These are phyloP conservation scores for Alces alces DNA, from an alignment of 2,113 vertebrate species.

Conservation along the genomic window DNA sequence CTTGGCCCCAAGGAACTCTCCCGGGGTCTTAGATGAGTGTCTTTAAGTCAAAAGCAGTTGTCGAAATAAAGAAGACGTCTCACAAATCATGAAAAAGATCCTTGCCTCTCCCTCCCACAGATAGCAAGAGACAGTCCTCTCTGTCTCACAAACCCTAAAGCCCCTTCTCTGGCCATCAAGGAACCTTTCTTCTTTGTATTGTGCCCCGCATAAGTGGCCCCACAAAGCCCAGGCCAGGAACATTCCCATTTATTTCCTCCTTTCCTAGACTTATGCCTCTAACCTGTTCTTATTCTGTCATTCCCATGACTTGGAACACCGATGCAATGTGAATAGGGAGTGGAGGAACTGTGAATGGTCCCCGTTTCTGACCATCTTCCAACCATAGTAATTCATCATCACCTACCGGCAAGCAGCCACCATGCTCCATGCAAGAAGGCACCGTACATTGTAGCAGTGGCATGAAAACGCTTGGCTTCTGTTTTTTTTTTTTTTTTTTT, in stretches of 20 bases:
- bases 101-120: not conserved
- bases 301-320: not conserved
- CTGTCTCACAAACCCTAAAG: fast-evolving
- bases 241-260: not conserved
- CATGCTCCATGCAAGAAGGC: conserved; percentile 2
- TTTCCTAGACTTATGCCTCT: not conserved
- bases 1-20: conserved; percentile 69
- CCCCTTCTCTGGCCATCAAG: fast-evolving
- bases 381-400: conserved; percentile 55
- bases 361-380: conserved; percentile 44
- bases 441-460: conserved; percentile 33
- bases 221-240: not conserved
- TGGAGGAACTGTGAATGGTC: not conserved
- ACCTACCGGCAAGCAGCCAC: conserved; percentile 51
- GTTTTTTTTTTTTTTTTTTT: not conserved
- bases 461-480: conserved; percentile 50
- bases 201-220: fast-evolving
- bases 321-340: no score
- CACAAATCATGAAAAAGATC: conserved; percentile 12
- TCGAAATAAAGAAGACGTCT: conserved; percentile 38
- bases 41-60: conserved; percentile 82
- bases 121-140: not conserved
- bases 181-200: not conserved
- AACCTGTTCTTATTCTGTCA: not conserved
- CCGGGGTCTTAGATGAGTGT: conserved; percentile 75